Evolutionary conservation across 2,888 invertebrate species (phyloP), one percentile per base, ranked within the genome.

Genomic region (Chrysolina americana): DNA sequence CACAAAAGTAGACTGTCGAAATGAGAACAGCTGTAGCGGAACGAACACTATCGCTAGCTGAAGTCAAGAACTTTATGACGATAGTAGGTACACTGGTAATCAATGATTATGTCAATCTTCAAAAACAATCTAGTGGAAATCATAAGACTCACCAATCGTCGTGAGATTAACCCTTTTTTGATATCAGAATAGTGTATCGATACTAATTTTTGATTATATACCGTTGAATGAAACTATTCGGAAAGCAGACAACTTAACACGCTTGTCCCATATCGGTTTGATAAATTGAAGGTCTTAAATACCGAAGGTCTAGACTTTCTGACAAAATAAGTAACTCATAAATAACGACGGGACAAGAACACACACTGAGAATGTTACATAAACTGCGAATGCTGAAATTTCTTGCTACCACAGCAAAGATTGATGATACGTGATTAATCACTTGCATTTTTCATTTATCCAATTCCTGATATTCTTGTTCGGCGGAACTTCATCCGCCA

Each of bases 391-490:
- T n/a, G 59, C 59, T 59, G 28, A 36, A 59, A 59, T 36, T 59
- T 36, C 59, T 59, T 36, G 59, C 36, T 15, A 15, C 59, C n/a
- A 6, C 8, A 59, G 36, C 15, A 59, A 59, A 13, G 56, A 48
- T 41, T 68, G 64, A 73, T 68, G 48, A 68, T 50, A 53, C 63
- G 63, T 59, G 48, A 70, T 74, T 74, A 70, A 66, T 74, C 74
- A 70, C 76, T 74, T 77, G 79, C 80, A 80, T 80, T 81, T 79
- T 81, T 53, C 53, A 53, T 53, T 19, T 53, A 21, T 1, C 19
- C 11, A 11, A 13, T 53, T 4, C 11, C 21, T 21, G 21, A 19
- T 4, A 53, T 53, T 53, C 13, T 21, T 21, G 13, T 19, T 23
- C 21, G n/a, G n/a, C n/a, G n/a, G n/a, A n/a, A n/a, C n/a, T n/a